Evolutionary conservation across 2,888 invertebrate species (phyloP), one percentile per base, ranked within the genome.

Genomic region (Perithous albicinctus): DNA sequence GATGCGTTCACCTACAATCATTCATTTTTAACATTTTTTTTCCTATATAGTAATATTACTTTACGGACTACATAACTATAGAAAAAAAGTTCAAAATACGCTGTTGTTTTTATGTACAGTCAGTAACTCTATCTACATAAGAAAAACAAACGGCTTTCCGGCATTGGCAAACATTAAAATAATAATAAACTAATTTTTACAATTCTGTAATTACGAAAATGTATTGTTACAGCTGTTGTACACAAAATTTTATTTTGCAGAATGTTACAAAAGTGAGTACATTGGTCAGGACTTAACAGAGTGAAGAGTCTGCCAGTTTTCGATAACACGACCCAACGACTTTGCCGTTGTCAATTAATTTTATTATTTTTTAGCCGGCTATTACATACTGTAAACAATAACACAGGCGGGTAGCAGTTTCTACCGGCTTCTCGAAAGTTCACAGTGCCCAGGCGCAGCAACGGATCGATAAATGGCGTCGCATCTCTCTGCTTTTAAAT

Each of bases 401-500:
- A 41, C n/a, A 8, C 10, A 29, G 29, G n/a, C 3, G 26, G 18
- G 4, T 41, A 35, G 29, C 41, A 6, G 61, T 59, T 70, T 64
- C 76, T 32, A 75, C 61, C 70, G 64, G 75, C 46, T 75, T 84
- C 85, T 83, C 69, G 84, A 85, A 83, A 48, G 67, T 85, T 85
- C 80, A 41, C 12, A 54, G 46, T 26, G 61, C 78, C 78, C 74
- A 63, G 15, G 73, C 79, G 75, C 69, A 66, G 61, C 59, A 15
- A 41, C 26, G 81, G 84, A 85, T 85, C 85, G 82, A 85, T 85
- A 84, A 81, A 81, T 79, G 82, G 77, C 82, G 82, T 82, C 84
- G 82, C 84, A 84, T 69, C 84, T 79, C 77, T 70, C 35, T 63
- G 78, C 54, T 82, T 78, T 76, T 51, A 75, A 82, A 82, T 82